Evolutionary conservation across 2,113 vertebrate genomes (phyloP).

Genomic region (Brachyhypopomus gauderio): DNA sequence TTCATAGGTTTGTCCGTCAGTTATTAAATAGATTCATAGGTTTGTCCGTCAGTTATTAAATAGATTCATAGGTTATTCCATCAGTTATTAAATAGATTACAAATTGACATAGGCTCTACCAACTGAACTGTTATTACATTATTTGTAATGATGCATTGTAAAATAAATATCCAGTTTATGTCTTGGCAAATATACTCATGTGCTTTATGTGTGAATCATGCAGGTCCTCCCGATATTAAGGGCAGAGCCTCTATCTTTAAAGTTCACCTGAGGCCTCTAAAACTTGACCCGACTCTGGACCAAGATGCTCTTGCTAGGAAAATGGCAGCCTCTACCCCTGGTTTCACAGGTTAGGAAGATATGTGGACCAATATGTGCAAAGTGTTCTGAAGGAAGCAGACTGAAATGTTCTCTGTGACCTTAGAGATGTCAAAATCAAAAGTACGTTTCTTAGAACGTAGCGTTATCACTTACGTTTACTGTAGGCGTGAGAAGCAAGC

Average conservation of each 20-base stretch:
- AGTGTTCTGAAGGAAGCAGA: background rate
- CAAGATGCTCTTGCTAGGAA: slow-evolving; percentile 68
- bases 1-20: too few species aligned
- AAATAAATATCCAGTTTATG: background rate
- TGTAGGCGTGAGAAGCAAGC: too few species aligned
- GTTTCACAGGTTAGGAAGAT: slow-evolving; percentile 76
- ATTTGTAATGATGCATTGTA: background rate
- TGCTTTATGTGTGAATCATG: slow-evolving; percentile 7
- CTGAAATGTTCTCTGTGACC: background rate
- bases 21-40: too few species aligned
- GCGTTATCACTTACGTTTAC: too few species aligned
- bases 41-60: background rate
- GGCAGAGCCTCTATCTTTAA: slow-evolving; percentile 81
- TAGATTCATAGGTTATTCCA: background rate
- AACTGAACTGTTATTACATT: background rate
- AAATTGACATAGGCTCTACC: slow-evolving; percentile 73
- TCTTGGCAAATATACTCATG: background rate
- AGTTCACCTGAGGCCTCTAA: slow-evolving; percentile 78
- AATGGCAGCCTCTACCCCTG: slow-evolving; percentile 73
- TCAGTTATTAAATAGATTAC: slow-evolving; percentile 36
- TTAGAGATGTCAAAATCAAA: too few species aligned
- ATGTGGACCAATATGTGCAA: background rate
- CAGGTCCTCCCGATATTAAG: slow-evolving; percentile 81
- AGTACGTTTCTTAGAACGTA: too few species aligned
- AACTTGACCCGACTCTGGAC: slow-evolving; percentile 68